These are phyloP conservation scores for Cosmia trapezina DNA, from an alignment of 2,888 invertebrate species.

Conservation along the genomic window DNA sequence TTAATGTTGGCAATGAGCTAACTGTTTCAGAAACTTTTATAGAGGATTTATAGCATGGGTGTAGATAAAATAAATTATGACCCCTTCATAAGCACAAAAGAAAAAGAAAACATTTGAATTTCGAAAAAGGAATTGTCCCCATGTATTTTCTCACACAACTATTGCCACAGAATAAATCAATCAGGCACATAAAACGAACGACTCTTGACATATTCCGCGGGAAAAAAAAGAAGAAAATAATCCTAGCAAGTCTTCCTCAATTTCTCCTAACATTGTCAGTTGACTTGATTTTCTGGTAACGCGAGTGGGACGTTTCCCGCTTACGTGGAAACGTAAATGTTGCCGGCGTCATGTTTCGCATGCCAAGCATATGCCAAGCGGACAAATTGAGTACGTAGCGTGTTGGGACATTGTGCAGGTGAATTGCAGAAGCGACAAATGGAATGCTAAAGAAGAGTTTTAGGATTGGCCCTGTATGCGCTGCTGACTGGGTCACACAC, in stretches of 20 bases:
- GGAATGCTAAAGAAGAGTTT: background rate
- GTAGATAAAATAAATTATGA: background rate
- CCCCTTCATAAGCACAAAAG: background rate
- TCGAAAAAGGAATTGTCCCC: constrained; percentile 27
- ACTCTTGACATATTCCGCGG: constrained; percentile 53
- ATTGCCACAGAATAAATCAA: constrained; percentile 55
- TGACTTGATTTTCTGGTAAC: constrained; percentile 77
- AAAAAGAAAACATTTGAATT: constrained; percentile 23
- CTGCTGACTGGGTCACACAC: too few relatives aligned
- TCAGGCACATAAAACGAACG: constrained; percentile 42
- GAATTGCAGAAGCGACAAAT: constrained; percentile 18
- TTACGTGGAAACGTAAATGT: constrained; percentile 78
- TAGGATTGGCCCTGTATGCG: too few relatives aligned
- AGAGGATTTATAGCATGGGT: too few relatives aligned
- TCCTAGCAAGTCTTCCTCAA: constrained; percentile 71
- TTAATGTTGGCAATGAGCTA: too few relatives aligned
- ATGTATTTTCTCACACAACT: constrained; percentile 29
- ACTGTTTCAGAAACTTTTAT: too few relatives aligned
- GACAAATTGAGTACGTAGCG: constrained; percentile 79
- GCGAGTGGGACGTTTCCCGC: constrained; percentile 76
- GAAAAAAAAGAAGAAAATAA: constrained; percentile 53
- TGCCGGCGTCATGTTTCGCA: constrained; percentile 78
- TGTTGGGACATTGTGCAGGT: constrained; percentile 43
- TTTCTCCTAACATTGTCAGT: constrained; percentile 76
- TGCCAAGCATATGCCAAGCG: constrained; percentile 73